These are phyloP conservation scores for Cyprinus carpio DNA, from an alignment of 2,113 vertebrate species.

Conservation along the genomic window DNA sequence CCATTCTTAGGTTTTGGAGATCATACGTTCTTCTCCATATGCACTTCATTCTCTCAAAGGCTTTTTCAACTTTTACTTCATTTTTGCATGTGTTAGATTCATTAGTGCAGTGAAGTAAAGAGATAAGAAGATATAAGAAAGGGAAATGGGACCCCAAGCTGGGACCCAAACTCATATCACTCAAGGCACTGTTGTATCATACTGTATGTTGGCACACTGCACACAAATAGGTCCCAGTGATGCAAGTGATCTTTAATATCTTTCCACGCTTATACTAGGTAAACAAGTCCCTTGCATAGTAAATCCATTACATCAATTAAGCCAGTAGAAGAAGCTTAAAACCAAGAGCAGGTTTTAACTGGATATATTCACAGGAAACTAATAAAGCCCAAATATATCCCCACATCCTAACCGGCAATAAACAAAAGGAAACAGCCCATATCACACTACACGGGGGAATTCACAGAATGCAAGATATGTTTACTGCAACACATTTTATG, in stretches of 20 bases:
- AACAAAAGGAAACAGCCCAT: constrained; percentile 10
- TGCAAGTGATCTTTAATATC: background rate
- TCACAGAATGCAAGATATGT: constrained; percentile 24
- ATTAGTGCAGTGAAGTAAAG: background rate
- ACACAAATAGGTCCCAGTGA: background rate
- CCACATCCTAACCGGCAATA: background rate
- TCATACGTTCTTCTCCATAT: background rate
- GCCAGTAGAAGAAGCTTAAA: background rate
- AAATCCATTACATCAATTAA: background rate
- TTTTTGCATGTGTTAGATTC: background rate
- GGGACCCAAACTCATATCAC: background rate
- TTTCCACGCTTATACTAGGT: background rate
- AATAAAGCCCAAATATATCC: constrained; percentile 25
- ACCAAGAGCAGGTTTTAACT: background rate
- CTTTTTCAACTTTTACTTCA: background rate
- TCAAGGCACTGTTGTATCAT: background rate
- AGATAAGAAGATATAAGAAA: background rate
- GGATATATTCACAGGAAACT: constrained; percentile 16
- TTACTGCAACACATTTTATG: constrained; percentile 20
- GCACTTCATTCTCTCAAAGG: background rate
- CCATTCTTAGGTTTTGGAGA: background rate
- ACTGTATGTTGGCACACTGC: background rate
- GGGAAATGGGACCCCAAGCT: background rate
- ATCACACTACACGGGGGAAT: background rate
- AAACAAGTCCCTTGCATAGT: background rate